phyloP scores from a whole-genome alignment of 1,140 invertebrate genomes.

The Protaetia brevitarsis region DNA sequence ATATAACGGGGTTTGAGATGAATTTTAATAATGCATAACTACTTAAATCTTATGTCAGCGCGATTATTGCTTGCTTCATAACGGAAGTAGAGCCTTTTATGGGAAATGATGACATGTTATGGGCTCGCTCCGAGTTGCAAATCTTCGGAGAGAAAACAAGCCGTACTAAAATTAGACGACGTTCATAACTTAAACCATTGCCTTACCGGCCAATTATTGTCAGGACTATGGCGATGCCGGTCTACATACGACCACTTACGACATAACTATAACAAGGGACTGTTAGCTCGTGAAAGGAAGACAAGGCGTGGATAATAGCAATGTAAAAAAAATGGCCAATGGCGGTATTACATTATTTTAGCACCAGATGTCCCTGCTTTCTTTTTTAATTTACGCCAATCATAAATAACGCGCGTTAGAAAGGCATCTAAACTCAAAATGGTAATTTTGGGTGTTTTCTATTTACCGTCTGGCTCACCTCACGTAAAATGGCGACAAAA shows the following conservation, averaged over 20 bases:
- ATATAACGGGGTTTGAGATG: slow-evolving; percentile 1
- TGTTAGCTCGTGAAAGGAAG: background rate
- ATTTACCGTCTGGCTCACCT: too few relatives aligned
- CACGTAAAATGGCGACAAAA: too few relatives aligned
- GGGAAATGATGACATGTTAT: slow-evolving; percentile 1
- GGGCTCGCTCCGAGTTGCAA: background rate
- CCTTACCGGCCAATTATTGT: background rate
- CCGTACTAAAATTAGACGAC: background rate
- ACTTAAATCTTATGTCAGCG: background rate
- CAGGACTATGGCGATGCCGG: background rate
- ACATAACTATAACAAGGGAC: background rate
- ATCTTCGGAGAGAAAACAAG: background rate
- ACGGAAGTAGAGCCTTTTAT: slow-evolving; percentile 6
- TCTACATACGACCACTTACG: background rate
- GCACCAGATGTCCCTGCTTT: too few relatives aligned
- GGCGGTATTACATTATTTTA: too few relatives aligned
- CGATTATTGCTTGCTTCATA: slow-evolving; percentile 1
- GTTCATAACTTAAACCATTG: background rate
- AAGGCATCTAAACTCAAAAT: too few relatives aligned
- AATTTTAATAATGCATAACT: slow-evolving; percentile 6
- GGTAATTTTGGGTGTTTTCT: too few relatives aligned
- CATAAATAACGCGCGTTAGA: too few relatives aligned
- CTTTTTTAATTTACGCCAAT: too few relatives aligned
- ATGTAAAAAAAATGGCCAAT: too few relatives aligned
- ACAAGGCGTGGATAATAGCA: background rate